Percentiles rank a stretch among this genome's conserved stretches.
Evolutionary conservation across 53 echinoderm and acorn worm species (phyloP).

Genomic region (Paelopatides confundens): DNA sequence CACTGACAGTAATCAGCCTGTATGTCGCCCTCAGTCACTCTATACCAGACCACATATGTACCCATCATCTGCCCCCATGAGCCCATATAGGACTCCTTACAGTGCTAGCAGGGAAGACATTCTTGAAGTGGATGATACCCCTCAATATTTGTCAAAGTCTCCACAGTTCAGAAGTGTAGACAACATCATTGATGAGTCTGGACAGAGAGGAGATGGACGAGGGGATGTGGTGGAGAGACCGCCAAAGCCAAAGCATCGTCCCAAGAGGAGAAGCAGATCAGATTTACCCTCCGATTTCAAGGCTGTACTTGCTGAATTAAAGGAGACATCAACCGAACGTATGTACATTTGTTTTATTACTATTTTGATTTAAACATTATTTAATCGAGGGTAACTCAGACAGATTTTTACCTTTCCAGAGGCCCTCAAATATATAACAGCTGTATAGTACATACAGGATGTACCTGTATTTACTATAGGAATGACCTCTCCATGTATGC

Average conservation of each 20-base stretch:
- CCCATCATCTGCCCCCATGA: conserved; percentile 39
- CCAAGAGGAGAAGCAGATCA: conserved; percentile 50
- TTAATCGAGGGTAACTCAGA: no score
- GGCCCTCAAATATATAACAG: no score
- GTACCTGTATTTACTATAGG: no score
- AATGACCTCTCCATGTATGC: no score
- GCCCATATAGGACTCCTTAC: conserved; percentile 33
- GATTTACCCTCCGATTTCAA: conserved; percentile 28
- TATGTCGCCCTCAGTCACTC: conserved; percentile 24
- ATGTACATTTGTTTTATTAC: neutral
- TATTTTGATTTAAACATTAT: no score
- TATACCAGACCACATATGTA: conserved; percentile 8
- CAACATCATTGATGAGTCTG: conserved; percentile 6
- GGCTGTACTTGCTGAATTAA: conserved; percentile 8
- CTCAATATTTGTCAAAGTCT: neutral
- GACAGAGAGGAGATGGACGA: conserved; percentile 9
- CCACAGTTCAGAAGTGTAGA: conserved; percentile 16
- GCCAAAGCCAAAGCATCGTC: conserved; percentile 87
- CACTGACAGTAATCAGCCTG: neutral
- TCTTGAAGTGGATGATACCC: neutral
- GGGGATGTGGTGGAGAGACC: conserved; percentile 59
- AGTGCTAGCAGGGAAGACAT: conserved; percentile 41
- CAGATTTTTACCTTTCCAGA: no score
- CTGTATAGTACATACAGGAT: no score
- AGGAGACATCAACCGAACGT: conserved; percentile 22